phyloP scores from a whole-genome alignment of 2,888 invertebrate genomes.

The Tachina fera region DNA sequence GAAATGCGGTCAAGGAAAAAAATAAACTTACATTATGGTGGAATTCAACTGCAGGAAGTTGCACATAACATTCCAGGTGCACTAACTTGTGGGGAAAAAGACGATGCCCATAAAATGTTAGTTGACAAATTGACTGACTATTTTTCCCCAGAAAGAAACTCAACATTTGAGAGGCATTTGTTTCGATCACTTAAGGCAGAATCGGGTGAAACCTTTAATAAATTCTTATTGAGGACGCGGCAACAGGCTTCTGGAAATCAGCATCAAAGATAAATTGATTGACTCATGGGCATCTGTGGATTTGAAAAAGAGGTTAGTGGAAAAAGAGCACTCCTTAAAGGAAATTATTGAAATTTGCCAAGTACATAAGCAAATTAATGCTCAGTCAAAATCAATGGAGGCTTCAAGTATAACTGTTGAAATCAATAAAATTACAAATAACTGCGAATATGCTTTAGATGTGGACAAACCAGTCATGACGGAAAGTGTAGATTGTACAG shows the following conservation, averaged over 20 bases:
- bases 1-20: no score
- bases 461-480: no score
- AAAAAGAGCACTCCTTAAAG: slow-evolving; percentile 31
- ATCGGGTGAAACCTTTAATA: slow-evolving; percentile 12
- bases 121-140: slow-evolving; percentile 12
- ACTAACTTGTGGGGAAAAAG: no score
- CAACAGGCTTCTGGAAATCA: slow-evolving; percentile 18
- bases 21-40: no score
- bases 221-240: slow-evolving; percentile 18
- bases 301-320: slow-evolving; percentile 34
- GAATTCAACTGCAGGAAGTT: no score
- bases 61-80: no score
- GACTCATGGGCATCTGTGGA: slow-evolving; percentile 30
- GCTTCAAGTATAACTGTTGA: slow-evolving; percentile 24
- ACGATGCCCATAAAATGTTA: no score
- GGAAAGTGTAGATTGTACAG: no score
- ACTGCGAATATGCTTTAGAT: no score
- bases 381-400: slow-evolving; percentile 25
- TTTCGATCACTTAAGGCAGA: slow-evolving; percentile 9
- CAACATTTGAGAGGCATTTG: slow-evolving; percentile 20
- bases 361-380: background rate
- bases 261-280: slow-evolving; percentile 23
- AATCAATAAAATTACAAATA: no score
- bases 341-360: slow-evolving; percentile 33
- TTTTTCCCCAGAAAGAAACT: slow-evolving; percentile 29